Base-by-base conservation (phyloP, 2,113 vertebrate species). In the Psettodes erumei region DNA sequence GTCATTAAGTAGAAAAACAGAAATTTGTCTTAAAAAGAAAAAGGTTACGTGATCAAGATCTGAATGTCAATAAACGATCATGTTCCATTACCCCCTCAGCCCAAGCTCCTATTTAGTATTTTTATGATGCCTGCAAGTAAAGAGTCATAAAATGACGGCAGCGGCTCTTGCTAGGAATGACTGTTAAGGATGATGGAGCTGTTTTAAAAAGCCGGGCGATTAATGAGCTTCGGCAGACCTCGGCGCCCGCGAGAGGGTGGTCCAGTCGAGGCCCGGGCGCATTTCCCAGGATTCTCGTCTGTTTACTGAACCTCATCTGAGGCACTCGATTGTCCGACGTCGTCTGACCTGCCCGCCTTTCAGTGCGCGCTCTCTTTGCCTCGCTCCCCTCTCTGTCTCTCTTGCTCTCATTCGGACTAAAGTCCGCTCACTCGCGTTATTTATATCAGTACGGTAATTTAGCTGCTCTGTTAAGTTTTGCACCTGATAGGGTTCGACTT, bases 361-460 rank as follows among this genome's bases (percentile, higher is more conserved):
- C 65, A 61, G 77, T 55, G 13, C 55, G 37, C 16, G 1, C 33
- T 59, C 23, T 42, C 45, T 67, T 19, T 8, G 18, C 2, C 74
- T 62, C 48, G 25, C 56, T 28, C 12, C 15, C n/a, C n/a, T 45
- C 45, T 38, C 40, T 48, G 4, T 62, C 53, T 66, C 21, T 23
- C 23, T 58, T 27, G 43, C 42, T 53, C 47, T 58, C 42, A 32
- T 71, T 42, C 51, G 47, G 58, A 65, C 25, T 58, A 28, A 58
- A 58, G 33, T 59, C 50, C 28, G 48, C 76, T 60, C 60, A 73
- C 19, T 55, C 30, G 55, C 48, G 63, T 74, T 85, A 90, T 92
- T 89, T 90, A 89, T 90, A 90, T 90, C 47, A 30, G 21, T 81
- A 77, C 81, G 35, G 84, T 73, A 82, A 67, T 65, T 78, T 59